These are phyloP conservation scores for Lydus trimaculatus DNA, from an alignment of 2,888 invertebrate genomes.

Conservation along the genomic window DNA sequence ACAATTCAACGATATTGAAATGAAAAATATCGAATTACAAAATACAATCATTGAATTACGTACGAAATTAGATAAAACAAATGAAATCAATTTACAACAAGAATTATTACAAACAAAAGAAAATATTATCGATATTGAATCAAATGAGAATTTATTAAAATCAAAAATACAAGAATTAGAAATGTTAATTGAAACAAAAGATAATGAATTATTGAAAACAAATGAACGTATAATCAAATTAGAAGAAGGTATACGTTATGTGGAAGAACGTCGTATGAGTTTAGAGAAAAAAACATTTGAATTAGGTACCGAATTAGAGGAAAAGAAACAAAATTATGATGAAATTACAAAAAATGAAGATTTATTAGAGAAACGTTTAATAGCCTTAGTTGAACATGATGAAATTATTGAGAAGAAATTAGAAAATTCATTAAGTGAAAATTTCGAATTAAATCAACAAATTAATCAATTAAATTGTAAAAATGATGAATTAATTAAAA, in stretches of 20 bases:
- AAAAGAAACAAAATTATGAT: constrained; percentile 62
- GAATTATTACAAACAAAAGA: constrained; percentile 46
- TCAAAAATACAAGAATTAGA: constrained; percentile 79
- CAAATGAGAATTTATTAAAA: constrained; percentile 57
- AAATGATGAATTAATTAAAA: constrained; percentile 43
- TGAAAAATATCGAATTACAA: constrained; percentile 54
- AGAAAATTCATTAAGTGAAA: constrained; percentile 38
- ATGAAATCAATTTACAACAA: constrained; percentile 49
- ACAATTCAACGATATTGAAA: constrained; percentile 44
- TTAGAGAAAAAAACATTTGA: constrained; percentile 69
- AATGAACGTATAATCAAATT: constrained; percentile 70
- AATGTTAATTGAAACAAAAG: constrained; percentile 75
- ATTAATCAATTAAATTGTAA: constrained; percentile 40
- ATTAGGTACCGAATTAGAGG: constrained; percentile 67
- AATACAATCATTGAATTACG: constrained; percentile 39
- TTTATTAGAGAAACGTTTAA: constrained; percentile 68
- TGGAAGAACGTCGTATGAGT: constrained; percentile 68
- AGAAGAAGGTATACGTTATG: constrained; percentile 69
- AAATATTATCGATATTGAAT: constrained; percentile 20
- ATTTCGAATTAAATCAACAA: constrained; percentile 43
- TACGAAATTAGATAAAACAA: constrained; percentile 48
- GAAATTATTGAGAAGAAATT: constrained; percentile 68
- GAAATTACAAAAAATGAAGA: constrained; percentile 71
- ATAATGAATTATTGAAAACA: constrained; percentile 70
- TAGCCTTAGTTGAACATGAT: constrained; percentile 69